Conservation (phyloP, 2,113 vertebrate genomes). For the Chloropsis cyanopogon region DNA sequence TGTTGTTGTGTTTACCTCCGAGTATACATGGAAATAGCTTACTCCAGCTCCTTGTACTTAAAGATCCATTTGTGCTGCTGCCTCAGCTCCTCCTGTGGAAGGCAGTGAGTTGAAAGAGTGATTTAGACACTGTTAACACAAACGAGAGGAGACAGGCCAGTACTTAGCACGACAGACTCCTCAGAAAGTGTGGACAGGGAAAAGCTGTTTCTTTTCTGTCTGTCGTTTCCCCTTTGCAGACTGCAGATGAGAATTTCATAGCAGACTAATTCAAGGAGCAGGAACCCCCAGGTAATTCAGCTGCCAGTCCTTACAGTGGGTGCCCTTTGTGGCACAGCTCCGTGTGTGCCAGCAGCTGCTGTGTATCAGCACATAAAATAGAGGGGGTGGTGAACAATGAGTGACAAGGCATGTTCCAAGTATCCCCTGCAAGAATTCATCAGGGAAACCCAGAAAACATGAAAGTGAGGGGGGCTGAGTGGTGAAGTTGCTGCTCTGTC, state of each 20-base stretch:
- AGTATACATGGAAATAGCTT: background rate
- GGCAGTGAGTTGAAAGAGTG: conserved; percentile 42
- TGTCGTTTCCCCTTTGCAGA: conserved; percentile 45
- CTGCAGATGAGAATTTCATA: conserved; percentile 56
- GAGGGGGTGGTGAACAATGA: background rate
- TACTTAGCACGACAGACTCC: conserved; percentile 33
- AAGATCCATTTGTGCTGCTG: background rate
- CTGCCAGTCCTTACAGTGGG: conserved; percentile 16
- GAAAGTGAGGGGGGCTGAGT: background rate
- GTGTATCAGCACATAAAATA: background rate
- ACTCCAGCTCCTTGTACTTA: background rate
- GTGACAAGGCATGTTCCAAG: background rate
- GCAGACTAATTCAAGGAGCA: conserved; percentile 47
- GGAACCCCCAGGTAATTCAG: conserved; percentile 33
- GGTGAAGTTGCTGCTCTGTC: background rate
- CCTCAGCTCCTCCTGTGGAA: conserved; percentile 26
- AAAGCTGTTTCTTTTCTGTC: conserved; percentile 63
- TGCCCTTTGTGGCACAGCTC: background rate
- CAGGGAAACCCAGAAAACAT: background rate
- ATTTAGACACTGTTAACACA: conserved; percentile 49
- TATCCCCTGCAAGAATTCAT: background rate
- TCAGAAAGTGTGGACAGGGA: conserved; percentile 61
- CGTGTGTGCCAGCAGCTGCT: background rate
- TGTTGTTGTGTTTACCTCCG: background rate
- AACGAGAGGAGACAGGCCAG: conserved; percentile 63